Evolutionary conservation across 1,140 invertebrate genomes (phyloP).

Genomic region (Schlechtendalia chinensis): DNA sequence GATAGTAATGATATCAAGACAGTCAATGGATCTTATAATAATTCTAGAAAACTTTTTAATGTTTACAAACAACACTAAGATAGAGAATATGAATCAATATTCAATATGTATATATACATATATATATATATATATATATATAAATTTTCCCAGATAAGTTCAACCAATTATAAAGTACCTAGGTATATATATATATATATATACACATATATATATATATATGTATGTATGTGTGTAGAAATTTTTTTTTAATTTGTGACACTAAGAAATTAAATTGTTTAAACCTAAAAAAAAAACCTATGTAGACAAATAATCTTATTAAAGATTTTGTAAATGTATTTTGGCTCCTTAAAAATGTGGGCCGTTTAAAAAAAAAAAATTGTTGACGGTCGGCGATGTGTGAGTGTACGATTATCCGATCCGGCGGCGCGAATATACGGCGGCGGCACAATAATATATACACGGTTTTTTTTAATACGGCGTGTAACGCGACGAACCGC

Average conservation of each 20-base stretch:
- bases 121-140: no score
- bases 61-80: conserved; percentile 13
- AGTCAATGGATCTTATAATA: conserved; percentile 20
- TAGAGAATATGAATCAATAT: conserved; percentile 18
- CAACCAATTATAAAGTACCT: conserved; percentile 18
- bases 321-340: conserved; percentile 39
- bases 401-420: conserved; percentile 46
- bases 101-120: no score
- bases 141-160: conserved; percentile 29
- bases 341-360: conserved; percentile 35
- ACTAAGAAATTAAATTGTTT: conserved; percentile 40
- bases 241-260: conserved; percentile 31
- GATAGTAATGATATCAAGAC: conserved; percentile 14
- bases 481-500: conserved; percentile 49
- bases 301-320: conserved; percentile 42
- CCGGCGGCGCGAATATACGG: conserved; percentile 43
- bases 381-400: conserved; percentile 44
- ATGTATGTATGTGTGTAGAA: no score
- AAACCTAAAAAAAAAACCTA: conserved; percentile 33
- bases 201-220: background rate
- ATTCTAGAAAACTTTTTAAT: conserved; percentile 23
- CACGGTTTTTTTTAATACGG: conserved; percentile 48
- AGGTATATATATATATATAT: conserved; percentile 7
- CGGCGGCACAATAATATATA: conserved; percentile 44
- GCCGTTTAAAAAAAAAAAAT: conserved; percentile 31